A percentile compares a stretch with the other conserved stretches of the same genome.
Conservation (phyloP, 2,888 invertebrate species). For the Eupithecia vulgata region DNA sequence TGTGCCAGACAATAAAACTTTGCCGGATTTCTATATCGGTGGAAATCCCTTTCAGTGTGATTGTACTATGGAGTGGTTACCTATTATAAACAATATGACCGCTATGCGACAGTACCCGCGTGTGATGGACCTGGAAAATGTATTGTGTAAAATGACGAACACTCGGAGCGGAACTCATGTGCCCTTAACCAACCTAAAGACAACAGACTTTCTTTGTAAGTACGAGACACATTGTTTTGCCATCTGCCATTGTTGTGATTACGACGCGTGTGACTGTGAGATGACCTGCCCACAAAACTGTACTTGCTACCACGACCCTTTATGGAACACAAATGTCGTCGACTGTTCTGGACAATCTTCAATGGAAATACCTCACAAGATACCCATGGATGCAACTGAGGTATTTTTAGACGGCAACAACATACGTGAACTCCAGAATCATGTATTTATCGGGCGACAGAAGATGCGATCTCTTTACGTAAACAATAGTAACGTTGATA, state of each 20-base stretch:
- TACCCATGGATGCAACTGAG: conserved; percentile 97
- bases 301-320: conserved; percentile 96
- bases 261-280: conserved; percentile 98
- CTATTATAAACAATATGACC: conserved; percentile 93
- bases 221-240: conserved; percentile 97
- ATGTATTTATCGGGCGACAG: conserved; percentile 95
- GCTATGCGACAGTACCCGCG: conserved; percentile 92
- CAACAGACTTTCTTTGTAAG: conserved; percentile 94
- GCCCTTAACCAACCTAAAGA: conserved; percentile 89
- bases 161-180: conserved; percentile 91
- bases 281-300: conserved; percentile 98
- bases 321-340: conserved; percentile 96
- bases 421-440: conserved; percentile 91
- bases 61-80: conserved; percentile 98
- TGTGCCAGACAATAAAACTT: conserved; percentile 87
- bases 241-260: conserved; percentile 97
- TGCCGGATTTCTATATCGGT: conserved; percentile 95
- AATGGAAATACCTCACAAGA: conserved; percentile 90
- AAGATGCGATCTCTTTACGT: conserved; percentile 94
- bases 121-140: conserved; percentile 94
- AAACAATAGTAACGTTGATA: conserved; percentile 92
- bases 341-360: conserved; percentile 93
- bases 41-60: conserved; percentile 97
- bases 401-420: conserved; percentile 96
- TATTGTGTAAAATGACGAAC: conserved; percentile 94